These are phyloP conservation scores for Nymphalis io DNA, from an alignment of 1,140 invertebrate species.

Conservation along the genomic window DNA sequence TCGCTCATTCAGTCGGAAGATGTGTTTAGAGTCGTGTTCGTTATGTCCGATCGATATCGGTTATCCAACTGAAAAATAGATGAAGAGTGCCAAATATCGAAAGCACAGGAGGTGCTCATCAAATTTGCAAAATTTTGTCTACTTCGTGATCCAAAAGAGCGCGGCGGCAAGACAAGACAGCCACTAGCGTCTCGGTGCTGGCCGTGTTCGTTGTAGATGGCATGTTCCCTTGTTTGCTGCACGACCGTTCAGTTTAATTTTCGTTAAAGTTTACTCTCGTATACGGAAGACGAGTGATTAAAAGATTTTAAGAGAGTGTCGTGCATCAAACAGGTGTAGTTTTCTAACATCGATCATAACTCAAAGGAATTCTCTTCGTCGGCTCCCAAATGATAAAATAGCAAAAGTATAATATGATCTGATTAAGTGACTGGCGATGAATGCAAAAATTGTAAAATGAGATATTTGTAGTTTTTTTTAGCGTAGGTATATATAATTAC, in stretches of 20 bases:
- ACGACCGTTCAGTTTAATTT: not conserved
- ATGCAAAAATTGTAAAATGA: slow-evolving; percentile 57
- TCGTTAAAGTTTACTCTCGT: not conserved
- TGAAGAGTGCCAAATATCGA: slow-evolving; percentile 74
- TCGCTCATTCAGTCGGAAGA: slow-evolving; percentile 23
- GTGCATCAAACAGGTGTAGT: slow-evolving; percentile 53
- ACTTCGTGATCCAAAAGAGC: slow-evolving; percentile 63
- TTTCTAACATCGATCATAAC: slow-evolving; percentile 67
- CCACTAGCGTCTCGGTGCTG: slow-evolving; percentile 52
- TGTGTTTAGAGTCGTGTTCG: slow-evolving; percentile 40
- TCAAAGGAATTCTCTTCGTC: slow-evolving; percentile 56
- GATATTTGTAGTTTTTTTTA: slow-evolving; percentile 45
- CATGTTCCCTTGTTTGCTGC: slow-evolving; percentile 51
- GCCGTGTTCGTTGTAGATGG: slow-evolving; percentile 39
- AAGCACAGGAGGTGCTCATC: slow-evolving; percentile 77
- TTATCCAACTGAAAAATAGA: slow-evolving; percentile 64
- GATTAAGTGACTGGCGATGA: slow-evolving; percentile 42
- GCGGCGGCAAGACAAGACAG: slow-evolving; percentile 50
- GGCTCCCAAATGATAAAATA: slow-evolving; percentile 78
- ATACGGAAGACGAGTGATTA: not conserved
- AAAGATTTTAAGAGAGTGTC: not conserved
- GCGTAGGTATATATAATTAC: slow-evolving; percentile 47
- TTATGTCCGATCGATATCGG: slow-evolving; percentile 49
- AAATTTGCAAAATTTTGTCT: slow-evolving; percentile 72
- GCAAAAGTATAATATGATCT: slow-evolving; percentile 54